Base-by-base conservation (phyloP, 2,113 vertebrate species). In the Tonatia bakeri region DNA sequence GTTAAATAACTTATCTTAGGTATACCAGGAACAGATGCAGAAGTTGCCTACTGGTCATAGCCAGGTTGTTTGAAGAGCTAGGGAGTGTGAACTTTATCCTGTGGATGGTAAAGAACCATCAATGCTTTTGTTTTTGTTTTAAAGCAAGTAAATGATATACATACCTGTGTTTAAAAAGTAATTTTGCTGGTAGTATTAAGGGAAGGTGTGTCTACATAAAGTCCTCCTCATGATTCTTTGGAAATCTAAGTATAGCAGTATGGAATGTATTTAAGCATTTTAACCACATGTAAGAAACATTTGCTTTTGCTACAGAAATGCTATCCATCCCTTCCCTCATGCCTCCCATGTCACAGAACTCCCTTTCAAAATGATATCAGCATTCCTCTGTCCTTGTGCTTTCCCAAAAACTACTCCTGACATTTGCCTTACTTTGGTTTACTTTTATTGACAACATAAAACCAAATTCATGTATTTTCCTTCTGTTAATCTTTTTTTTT, bases 401-500 rank as follows among this genome's bases (percentile, higher is more conserved):
- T 83, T 72, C 56, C 88, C 86, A 91, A 28, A 88, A 86, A 67
- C 22, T n/a, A 31, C n/a, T 11, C 36, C 52, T 19, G 56, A 52
- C 45, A 45, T 65, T 80, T 89, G 43, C 20, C 4, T 72, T 72
- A 59, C 36, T 87, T 91, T 70, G 1, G 26, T 56, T 87, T 87
- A 13, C 33, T 84, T 87, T 33, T 90, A 52, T 85, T 92, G 80
- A 72, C 22, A 93, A 90, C 20, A 72, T 50, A 22, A 97, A 92
- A 14, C 61, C 36, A 73, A 90, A 59, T 90, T 76, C 70, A 33
- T 77, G 14, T 81, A 40, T 50, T 86, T 83, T 45, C 17, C 9
- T 52, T 11, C 2, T 52, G 11, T 85, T 80, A 26, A 22, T 15
- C 33, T 91, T 59, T 87, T 85, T 26, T 59, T 80, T 94, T 91